Evolutionary conservation across 2,797 vertebrate species (phyloP).

Genomic region (Chelmon rostratus): DNA sequence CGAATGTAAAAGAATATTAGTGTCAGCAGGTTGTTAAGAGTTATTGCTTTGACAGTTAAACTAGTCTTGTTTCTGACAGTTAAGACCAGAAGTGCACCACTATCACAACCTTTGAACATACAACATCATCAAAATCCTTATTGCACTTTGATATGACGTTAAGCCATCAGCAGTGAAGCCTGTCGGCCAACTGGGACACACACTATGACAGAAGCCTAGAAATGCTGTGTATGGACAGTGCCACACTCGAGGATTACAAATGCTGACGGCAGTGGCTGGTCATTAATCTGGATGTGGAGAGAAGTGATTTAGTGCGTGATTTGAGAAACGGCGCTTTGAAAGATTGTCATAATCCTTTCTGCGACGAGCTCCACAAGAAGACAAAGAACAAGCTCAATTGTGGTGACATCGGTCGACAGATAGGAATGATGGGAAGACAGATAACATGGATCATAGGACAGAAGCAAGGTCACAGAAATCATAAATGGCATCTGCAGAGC

Average conservation of each 20-base stretch:
- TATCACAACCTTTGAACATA: constrained; percentile 36
- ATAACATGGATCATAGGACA: background rate
- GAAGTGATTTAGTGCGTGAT: constrained; percentile 61
- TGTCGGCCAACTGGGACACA: constrained; percentile 3
- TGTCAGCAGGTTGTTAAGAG: background rate
- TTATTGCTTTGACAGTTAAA: constrained; percentile 13
- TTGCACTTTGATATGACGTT: constrained; percentile 3
- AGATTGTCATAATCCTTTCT: constrained; percentile 72
- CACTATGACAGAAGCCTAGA: background rate
- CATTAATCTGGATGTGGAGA: constrained; percentile 66
- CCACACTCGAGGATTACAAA: constrained; percentile 65
- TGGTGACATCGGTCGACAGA: background rate
- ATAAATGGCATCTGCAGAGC: background rate
- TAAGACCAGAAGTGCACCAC: background rate
- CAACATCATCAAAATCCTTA: constrained; percentile 1
- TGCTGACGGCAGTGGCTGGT: constrained; percentile 34
- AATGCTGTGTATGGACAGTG: constrained; percentile 2
- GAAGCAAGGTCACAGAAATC: constrained; percentile 11
- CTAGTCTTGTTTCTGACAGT: background rate
- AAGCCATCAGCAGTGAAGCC: constrained; percentile 17
- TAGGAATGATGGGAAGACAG: background rate
- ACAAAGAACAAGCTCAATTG: constrained; percentile 24
- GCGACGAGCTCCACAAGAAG: constrained; percentile 33
- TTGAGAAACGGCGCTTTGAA: constrained; percentile 58
- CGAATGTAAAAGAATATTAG: background rate